Base-by-base conservation (phyloP, 1,140 invertebrate genomes). In the Mizuhopecten yessoensis region DNA sequence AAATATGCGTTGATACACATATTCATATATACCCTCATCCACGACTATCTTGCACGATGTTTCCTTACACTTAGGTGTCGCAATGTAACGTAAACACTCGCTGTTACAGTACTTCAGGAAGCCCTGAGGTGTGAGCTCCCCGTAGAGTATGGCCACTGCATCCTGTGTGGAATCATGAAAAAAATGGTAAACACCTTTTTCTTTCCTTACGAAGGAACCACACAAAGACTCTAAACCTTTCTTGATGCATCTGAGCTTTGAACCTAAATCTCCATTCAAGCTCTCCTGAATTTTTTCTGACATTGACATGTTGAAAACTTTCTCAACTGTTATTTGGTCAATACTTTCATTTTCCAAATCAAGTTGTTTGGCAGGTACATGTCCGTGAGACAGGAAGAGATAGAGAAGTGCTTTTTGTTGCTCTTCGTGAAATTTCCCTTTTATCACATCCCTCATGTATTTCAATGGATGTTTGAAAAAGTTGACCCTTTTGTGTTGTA, bases 221-320 rank as follows among this genome's bases (percentile, higher is more conserved):
- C 23, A 75, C 57, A 75, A 75, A 75, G 57, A 75, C 29, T 75
- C 57, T 29, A 75, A 29, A 0, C 57, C 57, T 29, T 75, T 75
- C 57, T 29, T 75, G 11, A 75, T 75, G 11, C 57, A 75, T 29
- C 17, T n/a, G 23, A 75, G 57, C 29, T 75, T n/a, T 75, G 57
- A 75, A 29, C 57, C n/a, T 5, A 75, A n/a, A 75, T 29, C 57
- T 5, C 57, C 42, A 13, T 45, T n/a, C n/a, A 75, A n/a, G n/a
- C 23, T 75, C n/a, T 9, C 57, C 17, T 75, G 57, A 29, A 5
- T 75, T 75, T 75, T 29, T 75, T n/a, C n/a, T 5, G 57, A 29
- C 57, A 75, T 75, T 75, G 57, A 75, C 57, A 75, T 75, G 29
- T 13, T 75, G n/a, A 75, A 75, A n/a, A 75, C 57, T 75, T 75